These are phyloP conservation scores for Hemicentrotus pulcherrimus DNA, from an alignment of 35 echinoderm and acorn worm species.

Conservation along the genomic window DNA sequence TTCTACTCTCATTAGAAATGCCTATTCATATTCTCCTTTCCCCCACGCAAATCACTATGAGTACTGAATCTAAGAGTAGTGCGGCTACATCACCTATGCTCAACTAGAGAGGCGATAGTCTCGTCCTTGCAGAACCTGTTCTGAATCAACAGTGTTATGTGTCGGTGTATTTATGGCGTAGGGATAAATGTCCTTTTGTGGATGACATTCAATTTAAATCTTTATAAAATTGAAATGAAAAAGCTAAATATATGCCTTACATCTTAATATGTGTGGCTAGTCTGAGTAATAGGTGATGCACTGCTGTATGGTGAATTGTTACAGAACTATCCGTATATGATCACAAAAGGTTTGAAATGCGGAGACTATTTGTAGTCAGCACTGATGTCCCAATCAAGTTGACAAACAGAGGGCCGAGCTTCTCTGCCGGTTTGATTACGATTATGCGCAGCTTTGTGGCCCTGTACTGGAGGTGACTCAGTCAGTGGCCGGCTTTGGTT, in stretches of 20 bases:
- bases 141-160: not conserved
- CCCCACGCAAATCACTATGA: not conserved
- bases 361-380: not conserved
- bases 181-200: too few relatives aligned
- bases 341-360: not conserved
- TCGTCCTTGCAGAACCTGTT: not conserved
- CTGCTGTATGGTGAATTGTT: not conserved
- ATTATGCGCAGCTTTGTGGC: conserved; percentile 35
- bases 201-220: too few relatives aligned
- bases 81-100: not conserved
- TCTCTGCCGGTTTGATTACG: conserved; percentile 32
- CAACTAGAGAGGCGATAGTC: not conserved
- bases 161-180: too few relatives aligned
- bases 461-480: conserved; percentile 15
- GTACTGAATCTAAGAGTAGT: not conserved
- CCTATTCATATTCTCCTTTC: conserved; percentile 12
- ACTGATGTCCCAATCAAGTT: conserved; percentile 41
- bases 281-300: not conserved
- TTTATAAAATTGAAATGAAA: too few relatives aligned
- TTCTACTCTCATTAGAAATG: conserved; percentile 4
- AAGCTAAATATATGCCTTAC: too few relatives aligned
- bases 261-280: not conserved
- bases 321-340: not conserved
- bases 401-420: not conserved
- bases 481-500: conserved; percentile 23